Evolutionary conservation across 2,888 invertebrate genomes (phyloP), one percentile per base, ranked within the genome.

Genomic region (Dusona sp.): DNA sequence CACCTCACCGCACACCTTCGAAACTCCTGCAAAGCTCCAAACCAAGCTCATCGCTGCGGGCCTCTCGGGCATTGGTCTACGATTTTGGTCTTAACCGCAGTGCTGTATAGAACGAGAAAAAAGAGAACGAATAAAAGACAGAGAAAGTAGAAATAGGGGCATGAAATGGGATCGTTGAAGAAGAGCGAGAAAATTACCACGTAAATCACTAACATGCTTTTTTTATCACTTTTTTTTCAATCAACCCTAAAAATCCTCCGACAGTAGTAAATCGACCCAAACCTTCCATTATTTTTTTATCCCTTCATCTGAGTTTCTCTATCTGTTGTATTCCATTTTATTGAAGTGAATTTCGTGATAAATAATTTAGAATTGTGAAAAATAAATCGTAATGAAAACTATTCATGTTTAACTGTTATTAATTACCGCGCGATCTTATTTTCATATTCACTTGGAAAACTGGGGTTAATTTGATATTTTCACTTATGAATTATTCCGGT

Each of bases 61-160:
- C 82, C 70, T 85, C 65, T 54, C 61, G 48, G 48, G 68, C 57
- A 51, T 72, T 73, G 70, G 45, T 70, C 72, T 83, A 68, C 79
- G 86, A 86, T 86, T 84, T 84, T 36, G 64, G 73, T 81, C 74
- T 54, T 61, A 70, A 86, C 86, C 86, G 83, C 86, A 86, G 78
- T 61, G 13, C 68, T 29, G 42, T 86, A 80, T 80, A 83, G 61
- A 51, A 77, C 78, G 33, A 78, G n/a, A n/a, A n/a, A 6, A 48
- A 51, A 72, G 73, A 36, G 45, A 67, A 75, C 29, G 68, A 42
- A 11, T 2, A 42, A 72, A 45, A 70, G 57, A 51, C 19, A 22
- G 29, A 13, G 48, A 70, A 61, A 61, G 29, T 61, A 61, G 29
- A 29, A 61, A 29, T 29, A 25, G 11, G 25, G 25, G 57, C 11